phyloP scores from a whole-genome alignment of 2,113 vertebrate species.

The Hippopotamus amphibius region DNA sequence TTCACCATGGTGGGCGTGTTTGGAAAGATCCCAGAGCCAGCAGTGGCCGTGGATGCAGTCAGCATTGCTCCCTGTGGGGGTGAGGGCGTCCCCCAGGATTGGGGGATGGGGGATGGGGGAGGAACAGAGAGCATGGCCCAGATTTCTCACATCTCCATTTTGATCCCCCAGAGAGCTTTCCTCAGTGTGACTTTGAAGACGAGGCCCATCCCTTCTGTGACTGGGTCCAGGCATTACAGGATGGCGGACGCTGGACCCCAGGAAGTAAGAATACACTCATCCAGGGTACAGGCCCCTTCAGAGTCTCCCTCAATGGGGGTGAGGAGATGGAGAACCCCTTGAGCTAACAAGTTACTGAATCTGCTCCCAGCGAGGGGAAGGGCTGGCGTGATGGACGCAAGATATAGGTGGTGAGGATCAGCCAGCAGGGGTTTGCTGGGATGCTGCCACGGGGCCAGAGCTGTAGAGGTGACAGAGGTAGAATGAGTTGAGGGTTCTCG shows the following conservation, averaged over 20 bases:
- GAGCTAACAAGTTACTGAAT: not conserved
- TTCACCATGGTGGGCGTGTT: constrained; percentile 89
- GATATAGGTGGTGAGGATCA: not conserved
- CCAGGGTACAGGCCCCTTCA: constrained; percentile 73
- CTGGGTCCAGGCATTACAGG: constrained; percentile 80
- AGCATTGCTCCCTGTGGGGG: constrained; percentile 87
- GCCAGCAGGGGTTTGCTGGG: not conserved
- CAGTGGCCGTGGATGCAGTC: constrained; percentile 90
- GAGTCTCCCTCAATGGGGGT: constrained; percentile 88
- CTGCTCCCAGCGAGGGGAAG: not conserved
- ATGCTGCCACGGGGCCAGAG: not conserved
- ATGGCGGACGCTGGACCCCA: constrained; percentile 80
- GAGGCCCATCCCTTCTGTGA: constrained; percentile 85
- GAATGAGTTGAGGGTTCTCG: not conserved
- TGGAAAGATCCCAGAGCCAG: constrained; percentile 86
- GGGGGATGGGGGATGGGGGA: constrained; percentile 49
- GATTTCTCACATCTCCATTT: not conserved
- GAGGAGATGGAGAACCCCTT: constrained; percentile 48
- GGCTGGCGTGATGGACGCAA: too few species aligned
- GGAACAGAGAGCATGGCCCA: not conserved
- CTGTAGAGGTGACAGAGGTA: not conserved
- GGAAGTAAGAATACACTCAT: constrained; percentile 82
- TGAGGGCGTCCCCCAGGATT: constrained; percentile 51
- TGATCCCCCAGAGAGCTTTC: constrained; percentile 70
- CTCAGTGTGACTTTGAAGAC: constrained; percentile 79